Evolutionary conservation across 1,140 invertebrate genomes (phyloP), one percentile per base, ranked within the genome.

Genomic region (Neoseiulus cucumeris): DNA sequence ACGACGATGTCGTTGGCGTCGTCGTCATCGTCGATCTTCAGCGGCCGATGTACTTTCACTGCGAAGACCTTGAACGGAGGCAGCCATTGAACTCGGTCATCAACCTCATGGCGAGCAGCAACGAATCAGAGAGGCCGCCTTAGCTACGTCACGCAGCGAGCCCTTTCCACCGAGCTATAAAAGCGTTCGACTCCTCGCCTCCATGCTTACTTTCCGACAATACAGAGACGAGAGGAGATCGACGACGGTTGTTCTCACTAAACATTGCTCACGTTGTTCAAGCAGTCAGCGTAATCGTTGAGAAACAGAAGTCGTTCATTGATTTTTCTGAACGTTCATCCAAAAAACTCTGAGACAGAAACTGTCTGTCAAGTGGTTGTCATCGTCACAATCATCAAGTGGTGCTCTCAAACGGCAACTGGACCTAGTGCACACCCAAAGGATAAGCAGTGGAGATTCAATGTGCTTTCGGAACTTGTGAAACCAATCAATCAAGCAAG

Each of bases 31-130:
- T 47, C 28, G 45, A 7, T 47, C 45, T 47, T 47, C 45, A 28
- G 45, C 45, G 45, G 45, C 45, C 51, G 51, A 59, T 59, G 51
- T 59, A 59, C 51, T 59, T 59, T 59, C 51, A 59, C 51, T 59
- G 51, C 25, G 51, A 59, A 59, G 51, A 59, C 51, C 51, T 59
- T 59, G 51, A 59, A 59, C 51, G 51, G 51, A 59, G 33, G 51
- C 51, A 59, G 51, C 51, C 51, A 59, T 59, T 59, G 51, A 59
- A 59, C 51, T 33, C 51, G 51, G 51, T 59, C 51, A 59, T 59
- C 51, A 25, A 59, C 51, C 51, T 25, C 51, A 25, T 33, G 22
- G 14, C 22, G 9, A 20, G 14, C 51, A 59, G 14, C 22, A 9
- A 20, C 51, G 25, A 59, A 59, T 59, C 51, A 59, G 51, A 25